These are phyloP conservation scores for Pteruthius melanotis DNA, from an alignment of 2,113 vertebrate species.

Conservation along the genomic window DNA sequence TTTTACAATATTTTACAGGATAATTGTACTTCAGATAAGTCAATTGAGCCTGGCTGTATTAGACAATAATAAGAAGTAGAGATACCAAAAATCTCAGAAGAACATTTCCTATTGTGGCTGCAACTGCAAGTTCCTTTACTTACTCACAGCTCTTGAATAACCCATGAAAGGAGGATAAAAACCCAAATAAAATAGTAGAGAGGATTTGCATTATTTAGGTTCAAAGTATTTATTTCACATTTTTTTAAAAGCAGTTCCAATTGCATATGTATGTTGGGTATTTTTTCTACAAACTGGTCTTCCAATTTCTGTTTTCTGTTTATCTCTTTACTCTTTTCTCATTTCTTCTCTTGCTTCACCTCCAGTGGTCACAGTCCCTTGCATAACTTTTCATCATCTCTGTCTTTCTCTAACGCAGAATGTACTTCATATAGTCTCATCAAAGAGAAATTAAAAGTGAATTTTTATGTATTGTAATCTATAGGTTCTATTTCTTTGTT, in stretches of 20 bases:
- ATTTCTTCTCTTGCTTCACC: background rate
- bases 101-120: background rate
- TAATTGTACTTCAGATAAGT: background rate
- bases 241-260: background rate
- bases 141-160: background rate
- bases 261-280: background rate
- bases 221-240: background rate
- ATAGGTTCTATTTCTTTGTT: background rate
- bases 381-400: background rate
- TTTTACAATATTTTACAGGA: background rate
- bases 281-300: background rate
- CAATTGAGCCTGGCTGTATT: background rate
- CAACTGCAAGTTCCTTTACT: background rate
- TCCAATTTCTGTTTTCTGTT: background rate
- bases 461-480: background rate
- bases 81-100: background rate
- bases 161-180: background rate
- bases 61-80: background rate
- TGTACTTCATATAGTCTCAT: background rate
- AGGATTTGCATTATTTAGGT: background rate
- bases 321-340: background rate
- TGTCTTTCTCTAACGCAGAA: background rate
- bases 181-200: background rate
- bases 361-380: background rate
- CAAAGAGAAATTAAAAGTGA: background rate